These are phyloP conservation scores for Notiomystis cincta DNA, from an alignment of 2,113 vertebrate species.

Conservation along the genomic window DNA sequence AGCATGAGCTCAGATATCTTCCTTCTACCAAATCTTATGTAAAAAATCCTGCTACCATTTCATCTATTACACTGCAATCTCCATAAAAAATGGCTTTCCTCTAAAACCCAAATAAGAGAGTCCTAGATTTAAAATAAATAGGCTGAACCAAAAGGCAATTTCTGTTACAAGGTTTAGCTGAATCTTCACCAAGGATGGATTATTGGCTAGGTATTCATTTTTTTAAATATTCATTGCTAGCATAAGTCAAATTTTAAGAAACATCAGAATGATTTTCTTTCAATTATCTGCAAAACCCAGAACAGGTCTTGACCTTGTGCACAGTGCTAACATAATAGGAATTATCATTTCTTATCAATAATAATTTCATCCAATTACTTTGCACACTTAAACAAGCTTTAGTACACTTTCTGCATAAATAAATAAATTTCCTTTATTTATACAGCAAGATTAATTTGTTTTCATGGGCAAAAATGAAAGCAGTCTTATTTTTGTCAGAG, in stretches of 20 bases:
- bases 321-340: background rate
- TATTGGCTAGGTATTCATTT: conserved; percentile 31
- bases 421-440: conserved; percentile 24
- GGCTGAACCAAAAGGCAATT: conserved; percentile 36
- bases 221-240: conserved; percentile 5
- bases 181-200: conserved; percentile 8
- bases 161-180: conserved; percentile 36
- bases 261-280: background rate
- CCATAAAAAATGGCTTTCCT: conserved; percentile 40
- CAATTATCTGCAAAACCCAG: background rate
- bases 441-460: conserved; percentile 21
- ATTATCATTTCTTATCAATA: conserved; percentile 24
- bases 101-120: conserved; percentile 41
- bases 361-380: conserved; percentile 12
- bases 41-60: conserved; percentile 31
- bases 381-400: background rate
- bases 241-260: conserved; percentile 35
- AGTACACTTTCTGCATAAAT: background rate
- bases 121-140: conserved; percentile 52
- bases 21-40: background rate
- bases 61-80: conserved; percentile 20
- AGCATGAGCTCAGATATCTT: conserved; percentile 17
- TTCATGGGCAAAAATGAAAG: conserved; percentile 16
- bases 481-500: conserved; percentile 31
- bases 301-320: background rate